Evolutionary conservation across 1,140 invertebrate species (phyloP), one percentile per base, ranked within the genome.

Genomic region (Drosophila malerkotliana): DNA sequence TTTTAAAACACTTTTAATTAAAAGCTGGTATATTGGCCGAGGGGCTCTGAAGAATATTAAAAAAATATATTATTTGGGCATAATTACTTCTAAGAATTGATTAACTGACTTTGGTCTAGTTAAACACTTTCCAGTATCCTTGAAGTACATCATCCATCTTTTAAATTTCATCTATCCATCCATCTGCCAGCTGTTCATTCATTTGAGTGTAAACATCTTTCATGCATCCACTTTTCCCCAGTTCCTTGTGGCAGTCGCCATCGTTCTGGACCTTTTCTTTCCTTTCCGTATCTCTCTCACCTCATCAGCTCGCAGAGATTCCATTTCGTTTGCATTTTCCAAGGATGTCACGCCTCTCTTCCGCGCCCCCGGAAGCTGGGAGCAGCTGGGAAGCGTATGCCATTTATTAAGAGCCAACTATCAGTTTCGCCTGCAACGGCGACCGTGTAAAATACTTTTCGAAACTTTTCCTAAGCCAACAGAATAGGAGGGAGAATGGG

Each of bases 331-430:
- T 85, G 49, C 63, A 18, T 52, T 78, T 57, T 60, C 37, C 34
- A 12, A 14, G 47, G 41, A 18, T 53, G 24, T 34, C 44, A 51
- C 48, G 28, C 21, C 32, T 21, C 26, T 10, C 14, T 4, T 1
- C 6, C 2, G 10, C 9, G 7, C 39, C 37, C n/a, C 48, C n/a
- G n/a, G n/a, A n/a, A n/a, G n/a, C n/a, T n/a, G n/a, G n/a, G n/a
- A n/a, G n/a, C n/a, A 47, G 37, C 57, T 54, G 32, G 61, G n/a
- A 45, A 74, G 45, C 77, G 60, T 64, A 62, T 62, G 61, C 74
- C 82, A 85, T 85, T 85, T 85, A 85, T 85, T 87, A 85, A 87
- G 64, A 73, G 61, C 54, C 64, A 78, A 77, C 82, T 87, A 88
- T 87, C 82, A 87, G 83, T 88, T 82, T 82, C 58, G 62, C 63